These are phyloP conservation scores for Ceratosolen solmsi DNA, from an alignment of 1,140 invertebrate genomes.

Conservation along the genomic window DNA sequence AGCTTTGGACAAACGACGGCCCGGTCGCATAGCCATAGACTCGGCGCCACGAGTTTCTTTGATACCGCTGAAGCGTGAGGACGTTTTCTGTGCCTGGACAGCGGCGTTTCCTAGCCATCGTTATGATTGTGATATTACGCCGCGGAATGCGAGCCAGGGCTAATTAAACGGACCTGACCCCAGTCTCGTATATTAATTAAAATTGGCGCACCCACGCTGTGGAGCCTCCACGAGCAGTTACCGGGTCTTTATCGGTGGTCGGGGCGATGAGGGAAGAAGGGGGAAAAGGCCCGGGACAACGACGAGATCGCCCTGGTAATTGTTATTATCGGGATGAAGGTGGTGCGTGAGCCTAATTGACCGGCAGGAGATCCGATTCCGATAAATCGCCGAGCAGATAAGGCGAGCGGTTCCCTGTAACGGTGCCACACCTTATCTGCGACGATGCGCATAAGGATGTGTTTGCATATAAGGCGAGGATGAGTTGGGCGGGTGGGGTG, in stretches of 20 bases:
- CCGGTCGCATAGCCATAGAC: background rate
- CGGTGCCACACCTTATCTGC: conserved; percentile 18
- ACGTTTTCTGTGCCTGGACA: conserved; percentile 3
- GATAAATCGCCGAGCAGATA: conserved; percentile 38
- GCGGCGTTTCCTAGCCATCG: background rate
- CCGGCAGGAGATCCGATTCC: conserved; percentile 29
- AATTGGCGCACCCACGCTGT: conserved; percentile 1
- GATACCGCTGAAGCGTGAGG: conserved; percentile 70
- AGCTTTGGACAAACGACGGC: background rate
- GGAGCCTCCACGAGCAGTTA: background rate
- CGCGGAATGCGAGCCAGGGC: conserved; percentile 12
- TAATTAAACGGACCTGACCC: conserved; percentile 25
- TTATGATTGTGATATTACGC: conserved; percentile 50
- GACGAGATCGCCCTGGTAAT: background rate
- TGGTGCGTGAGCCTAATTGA: conserved; percentile 36
- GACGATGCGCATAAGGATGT: too few relatives aligned
- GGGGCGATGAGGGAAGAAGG: background rate
- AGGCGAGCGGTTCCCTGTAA: background rate
- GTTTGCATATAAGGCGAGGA: too few relatives aligned
- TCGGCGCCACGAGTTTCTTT: conserved; percentile 59
- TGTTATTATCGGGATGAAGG: conserved; percentile 3
- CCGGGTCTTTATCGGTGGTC: background rate
- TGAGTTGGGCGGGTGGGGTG: too few relatives aligned
- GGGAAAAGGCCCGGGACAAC: background rate
- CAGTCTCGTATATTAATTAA: conserved; percentile 42